These are phyloP conservation scores for Prosapia bicincta DNA, from an alignment of 2,888 invertebrate species.

Conservation along the genomic window DNA sequence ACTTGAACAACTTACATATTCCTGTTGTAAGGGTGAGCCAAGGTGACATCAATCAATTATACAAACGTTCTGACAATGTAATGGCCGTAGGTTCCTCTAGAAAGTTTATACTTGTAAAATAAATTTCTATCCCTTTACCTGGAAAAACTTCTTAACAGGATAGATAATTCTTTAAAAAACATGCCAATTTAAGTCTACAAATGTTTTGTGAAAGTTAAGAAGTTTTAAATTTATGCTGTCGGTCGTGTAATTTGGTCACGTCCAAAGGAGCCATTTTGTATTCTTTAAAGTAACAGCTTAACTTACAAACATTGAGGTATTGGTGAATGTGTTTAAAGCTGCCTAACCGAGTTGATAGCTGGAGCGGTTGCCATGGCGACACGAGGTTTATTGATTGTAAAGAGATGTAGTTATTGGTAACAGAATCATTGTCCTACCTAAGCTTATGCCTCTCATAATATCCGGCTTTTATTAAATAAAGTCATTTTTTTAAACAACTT, in stretches of 20 bases:
- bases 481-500: too few species aligned
- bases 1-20: too few species aligned
- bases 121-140: too few species aligned
- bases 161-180: too few species aligned
- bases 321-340: background rate
- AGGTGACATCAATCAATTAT: too few species aligned
- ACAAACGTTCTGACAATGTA: too few species aligned
- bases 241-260: background rate
- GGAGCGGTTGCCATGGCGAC: conserved; percentile 16
- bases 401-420: background rate
- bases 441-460: background rate
- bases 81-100: too few species aligned
- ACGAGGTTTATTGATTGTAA: background rate
- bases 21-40: too few species aligned
- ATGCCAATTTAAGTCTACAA: too few species aligned
- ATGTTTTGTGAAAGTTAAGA: background rate
- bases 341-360: background rate
- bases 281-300: background rate
- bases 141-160: too few species aligned
- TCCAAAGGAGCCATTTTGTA: background rate
- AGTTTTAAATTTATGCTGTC: background rate
- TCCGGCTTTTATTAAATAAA: too few species aligned
- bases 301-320: conserved; percentile 1
- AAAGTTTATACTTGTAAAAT: too few species aligned
- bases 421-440: background rate